Evolutionary conservation across 2,888 invertebrate genomes (phyloP).

Genomic region (Chesias legatella): DNA sequence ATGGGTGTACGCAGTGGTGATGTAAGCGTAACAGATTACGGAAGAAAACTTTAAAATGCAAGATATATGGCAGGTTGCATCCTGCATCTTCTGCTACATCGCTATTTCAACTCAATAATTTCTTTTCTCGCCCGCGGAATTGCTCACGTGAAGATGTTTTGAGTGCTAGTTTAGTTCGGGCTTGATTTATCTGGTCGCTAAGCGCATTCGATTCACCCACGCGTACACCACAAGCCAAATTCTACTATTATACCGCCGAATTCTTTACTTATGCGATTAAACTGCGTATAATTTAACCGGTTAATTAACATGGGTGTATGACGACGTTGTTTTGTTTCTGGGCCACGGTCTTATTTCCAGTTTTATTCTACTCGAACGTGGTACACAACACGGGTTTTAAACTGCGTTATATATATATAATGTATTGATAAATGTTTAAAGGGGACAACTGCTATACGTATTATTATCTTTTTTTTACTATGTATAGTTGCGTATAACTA

Average conservation of each 20-base stretch:
- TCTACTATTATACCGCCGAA: slow-evolving; percentile 38
- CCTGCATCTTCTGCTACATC: slow-evolving; percentile 16
- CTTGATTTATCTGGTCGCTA: slow-evolving; percentile 61
- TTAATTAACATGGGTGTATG: slow-evolving; percentile 28
- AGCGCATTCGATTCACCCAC: slow-evolving; percentile 56
- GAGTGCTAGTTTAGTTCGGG: slow-evolving; percentile 47
- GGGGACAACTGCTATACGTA: too few relatives aligned
- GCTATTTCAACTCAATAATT: slow-evolving; percentile 25
- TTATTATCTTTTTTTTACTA: too few relatives aligned
- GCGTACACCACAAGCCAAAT: slow-evolving; percentile 48
- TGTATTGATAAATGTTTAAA: too few relatives aligned
- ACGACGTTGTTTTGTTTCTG: slow-evolving; percentile 25
- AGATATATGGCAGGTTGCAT: slow-evolving; percentile 11
- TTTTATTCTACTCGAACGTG: slow-evolving; percentile 15
- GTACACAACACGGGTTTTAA: neutral
- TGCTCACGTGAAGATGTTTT: slow-evolving; percentile 37
- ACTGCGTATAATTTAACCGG: slow-evolving; percentile 12
- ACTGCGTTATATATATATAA: too few relatives aligned
- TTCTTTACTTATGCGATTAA: slow-evolving; percentile 25
- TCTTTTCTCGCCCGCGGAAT: slow-evolving; percentile 42
- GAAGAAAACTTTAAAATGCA: slow-evolving; percentile 9
- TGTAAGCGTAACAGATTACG: slow-evolving; percentile 4
- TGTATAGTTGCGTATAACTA: too few relatives aligned
- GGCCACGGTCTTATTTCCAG: slow-evolving; percentile 29
- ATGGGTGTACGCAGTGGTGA: neutral